Conservation (phyloP, 2,888 invertebrate species). For the Macropis europaea region DNA sequence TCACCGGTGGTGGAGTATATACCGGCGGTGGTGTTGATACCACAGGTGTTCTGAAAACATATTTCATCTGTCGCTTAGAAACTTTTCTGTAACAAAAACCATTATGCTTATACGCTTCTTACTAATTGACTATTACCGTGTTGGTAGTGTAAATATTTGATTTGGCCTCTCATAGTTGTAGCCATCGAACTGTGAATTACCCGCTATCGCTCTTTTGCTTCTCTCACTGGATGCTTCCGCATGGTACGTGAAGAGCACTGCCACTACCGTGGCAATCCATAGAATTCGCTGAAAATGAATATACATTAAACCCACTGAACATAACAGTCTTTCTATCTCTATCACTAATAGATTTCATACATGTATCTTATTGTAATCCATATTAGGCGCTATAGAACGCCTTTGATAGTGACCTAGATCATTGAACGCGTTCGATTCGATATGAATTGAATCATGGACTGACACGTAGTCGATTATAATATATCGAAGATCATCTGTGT, state of each 20-base stretch:
- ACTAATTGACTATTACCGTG: constrained; percentile 63
- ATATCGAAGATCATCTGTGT: constrained; percentile 53
- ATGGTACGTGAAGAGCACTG: constrained; percentile 71
- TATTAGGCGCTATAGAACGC: too few relatives aligned
- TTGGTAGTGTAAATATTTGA: constrained; percentile 70
- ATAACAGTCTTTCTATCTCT: too few relatives aligned
- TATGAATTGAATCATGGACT: constrained; percentile 13
- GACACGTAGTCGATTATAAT: constrained; percentile 30
- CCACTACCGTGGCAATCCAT: constrained; percentile 74
- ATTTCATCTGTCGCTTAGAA: too few relatives aligned
- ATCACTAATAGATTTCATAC: too few relatives aligned
- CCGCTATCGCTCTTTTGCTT: constrained; percentile 73
- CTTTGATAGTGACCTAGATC: constrained; percentile 14
- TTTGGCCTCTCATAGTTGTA: constrained; percentile 70
- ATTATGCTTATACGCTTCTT: background rate
- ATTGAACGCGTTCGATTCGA: background rate
- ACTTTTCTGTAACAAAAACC: too few relatives aligned
- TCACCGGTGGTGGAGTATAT: constrained; percentile 18
- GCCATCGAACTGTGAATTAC: constrained; percentile 68
- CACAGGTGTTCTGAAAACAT: too few relatives aligned
- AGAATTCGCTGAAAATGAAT: constrained; percentile 71
- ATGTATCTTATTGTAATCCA: too few relatives aligned
- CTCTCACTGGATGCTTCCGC: constrained; percentile 71
- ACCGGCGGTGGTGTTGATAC: constrained; percentile 23
- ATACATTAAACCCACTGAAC: too few relatives aligned